Evolutionary conservation across 2,888 invertebrate species (phyloP), one percentile per base, ranked within the genome.

Genomic region (Teleogryllus oceanicus): DNA sequence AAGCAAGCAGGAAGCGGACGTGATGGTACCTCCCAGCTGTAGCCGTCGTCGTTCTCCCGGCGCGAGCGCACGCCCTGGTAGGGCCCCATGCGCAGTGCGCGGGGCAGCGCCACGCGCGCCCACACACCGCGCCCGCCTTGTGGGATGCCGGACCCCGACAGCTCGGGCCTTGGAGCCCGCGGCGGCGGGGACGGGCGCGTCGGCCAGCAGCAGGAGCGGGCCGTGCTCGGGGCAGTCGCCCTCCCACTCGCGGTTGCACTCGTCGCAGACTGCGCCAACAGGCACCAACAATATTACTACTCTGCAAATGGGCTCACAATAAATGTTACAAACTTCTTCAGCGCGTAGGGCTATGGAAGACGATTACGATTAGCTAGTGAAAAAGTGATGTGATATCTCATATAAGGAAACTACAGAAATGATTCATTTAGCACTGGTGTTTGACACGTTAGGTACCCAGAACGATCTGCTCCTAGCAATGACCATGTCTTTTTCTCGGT

Each of bases 221-320:
- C 82, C 82, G 74, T 82, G 82, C 8, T 75, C 16, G 3, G 82
- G 82, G 37, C 82, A 82, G 74, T 81, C 81, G 5, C 82, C 82
- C 49, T 81, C 81, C 82, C 82, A 82, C 62, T 82, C 82, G 5
- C 78, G 77, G 49, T 79, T 78, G 49, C 82, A 82, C 12, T 81
- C 81, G 76, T 82, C 82, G 78, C 82, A 82, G 78, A 80, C 82
- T 82, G 79, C 16, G 37, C 37, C 37, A 37, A 8, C 37, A 37
- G 8, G 5, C 37, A 37, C 37, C 37, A 8, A 4, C 37, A 1
- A 37, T 37, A 37, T 5, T 37, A 8, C 5, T 37, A 37, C 37
- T 37, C 37, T 8, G 5, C 37, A 8, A 37, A 8, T 37, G 8
- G 37, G 37, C 37, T 37, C 5, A 8, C 8, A 37, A 8, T 37